Evolutionary conservation across 2,888 invertebrate genomes (phyloP), one percentile per base, ranked within the genome.

Genomic region (Lutraria lutraria): DNA sequence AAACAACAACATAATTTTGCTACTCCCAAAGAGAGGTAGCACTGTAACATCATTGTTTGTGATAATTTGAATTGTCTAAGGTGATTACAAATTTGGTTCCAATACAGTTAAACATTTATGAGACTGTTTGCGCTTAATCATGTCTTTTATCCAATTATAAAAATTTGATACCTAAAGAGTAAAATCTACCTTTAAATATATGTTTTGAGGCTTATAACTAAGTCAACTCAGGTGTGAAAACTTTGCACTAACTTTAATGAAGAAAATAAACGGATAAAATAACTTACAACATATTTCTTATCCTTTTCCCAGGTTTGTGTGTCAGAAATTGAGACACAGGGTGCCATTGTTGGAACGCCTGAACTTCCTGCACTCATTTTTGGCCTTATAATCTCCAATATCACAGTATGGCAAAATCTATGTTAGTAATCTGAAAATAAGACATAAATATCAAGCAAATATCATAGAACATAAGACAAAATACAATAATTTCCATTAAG

Each of bases 241-340:
- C 56, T 56, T 0, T 43, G 43, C 43, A 43, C 43, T 43, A 43
- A 43, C 43, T 43, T 43, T 8, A 8, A 43, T 43, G 8, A 43
- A 43, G 43, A 43, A 43, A 43, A 43, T 43, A 8, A 43, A 8
- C 8, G 43, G 43, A 68, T 25, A n/a, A 68, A 68, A 4, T 29
- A 31, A 93, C 96, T 95, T 93, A 97, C 97, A 81, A 97, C 97
- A 94, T 96, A 97, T 94, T 97, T 97, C 92, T 97, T 97, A 83
- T 97, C 96, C 88, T 96, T 96, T 89, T 97, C 97, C 96, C 97
- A 96, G 6, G 97, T 97, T 93, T 97, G 97, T 54, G 97, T 96
- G 92, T 97, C 96, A 16, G 95, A 95, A 34, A 96, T 97, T 52
- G 92, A 90, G 31, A 90, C 92, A 76, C 34, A 84, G 0, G 76